Evolutionary conservation across 2,888 invertebrate genomes (phyloP).

Genomic region (Eulithis prunata): DNA sequence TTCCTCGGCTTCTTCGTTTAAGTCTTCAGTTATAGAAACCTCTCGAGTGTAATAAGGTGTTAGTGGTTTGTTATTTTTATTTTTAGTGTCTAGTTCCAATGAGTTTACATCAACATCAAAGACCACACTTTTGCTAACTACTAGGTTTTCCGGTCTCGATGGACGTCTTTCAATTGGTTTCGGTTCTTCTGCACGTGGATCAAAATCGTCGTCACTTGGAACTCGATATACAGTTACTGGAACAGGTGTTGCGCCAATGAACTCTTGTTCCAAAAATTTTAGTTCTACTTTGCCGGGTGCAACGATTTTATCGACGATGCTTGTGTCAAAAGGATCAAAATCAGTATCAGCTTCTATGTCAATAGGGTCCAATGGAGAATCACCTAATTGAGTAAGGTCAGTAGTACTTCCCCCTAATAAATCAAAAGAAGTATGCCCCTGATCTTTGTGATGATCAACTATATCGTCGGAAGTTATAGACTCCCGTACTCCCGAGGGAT

Average conservation of each 20-base stretch:
- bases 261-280: conserved; percentile 90
- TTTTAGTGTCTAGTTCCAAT: conserved; percentile 84
- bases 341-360: conserved; percentile 82
- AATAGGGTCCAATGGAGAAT: conserved; percentile 87
- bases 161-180: conserved; percentile 79
- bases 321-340: conserved; percentile 95
- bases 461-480: conserved; percentile 82
- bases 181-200: conserved; percentile 89
- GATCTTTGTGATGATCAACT: conserved; percentile 61
- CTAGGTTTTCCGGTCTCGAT: conserved; percentile 86
- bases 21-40: conserved; percentile 82
- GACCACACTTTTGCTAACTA: conserved; percentile 77
- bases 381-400: conserved; percentile 88
- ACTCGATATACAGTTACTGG: conserved; percentile 67
- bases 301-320: conserved; percentile 87
- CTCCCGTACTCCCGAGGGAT: conserved; percentile 85
- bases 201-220: conserved; percentile 91
- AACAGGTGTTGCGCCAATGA: conserved; percentile 81
- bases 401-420: conserved; percentile 90
- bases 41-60: conserved; percentile 92
- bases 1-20: conserved; percentile 84
- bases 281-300: conserved; percentile 91
- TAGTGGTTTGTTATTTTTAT: conserved; percentile 88
- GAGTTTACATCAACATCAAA: conserved; percentile 79
- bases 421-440: conserved; percentile 83